Percentiles rank a stretch among this genome's conserved stretches.
Conservation (phyloP, 2,113 vertebrate genomes). For the Capreolus pygargus region DNA sequence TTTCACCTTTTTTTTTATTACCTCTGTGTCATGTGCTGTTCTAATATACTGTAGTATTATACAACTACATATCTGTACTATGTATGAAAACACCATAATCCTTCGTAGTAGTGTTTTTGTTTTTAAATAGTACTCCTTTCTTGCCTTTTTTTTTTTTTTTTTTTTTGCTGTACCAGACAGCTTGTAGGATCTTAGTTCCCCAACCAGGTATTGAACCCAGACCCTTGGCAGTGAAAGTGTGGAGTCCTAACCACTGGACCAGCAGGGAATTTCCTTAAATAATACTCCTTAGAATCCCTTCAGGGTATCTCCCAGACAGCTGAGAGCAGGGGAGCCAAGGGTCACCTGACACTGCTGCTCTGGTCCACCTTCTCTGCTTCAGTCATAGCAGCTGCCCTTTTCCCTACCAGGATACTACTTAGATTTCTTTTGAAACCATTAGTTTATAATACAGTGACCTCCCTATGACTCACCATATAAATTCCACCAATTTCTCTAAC, state of each 20-base stretch:
- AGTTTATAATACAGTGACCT: neutral
- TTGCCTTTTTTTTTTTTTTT: neutral
- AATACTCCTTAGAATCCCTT: neutral
- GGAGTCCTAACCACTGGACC: neutral
- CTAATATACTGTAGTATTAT: neutral
- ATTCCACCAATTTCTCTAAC: neutral
- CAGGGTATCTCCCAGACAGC: neutral
- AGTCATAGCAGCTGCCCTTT: neutral
- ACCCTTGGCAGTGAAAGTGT: neutral
- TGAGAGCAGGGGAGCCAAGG: neutral
- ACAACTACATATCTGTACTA: neutral
- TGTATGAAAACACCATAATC: neutral
- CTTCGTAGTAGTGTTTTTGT: neutral
- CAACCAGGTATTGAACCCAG: neutral
- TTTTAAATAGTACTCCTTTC: neutral
- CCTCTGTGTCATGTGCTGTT: neutral
- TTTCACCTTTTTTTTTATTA: neutral
- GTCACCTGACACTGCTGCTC: neutral
- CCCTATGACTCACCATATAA: neutral
- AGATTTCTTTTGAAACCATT: slow-evolving; percentile 8
- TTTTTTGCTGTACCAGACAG: neutral
- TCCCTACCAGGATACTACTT: neutral
- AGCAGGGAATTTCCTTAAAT: neutral
- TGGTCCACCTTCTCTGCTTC: neutral
- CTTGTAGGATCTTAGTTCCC: neutral